Conservation (phyloP, 2,797 vertebrate genomes). For the Mormyrus proboscirostris region DNA sequence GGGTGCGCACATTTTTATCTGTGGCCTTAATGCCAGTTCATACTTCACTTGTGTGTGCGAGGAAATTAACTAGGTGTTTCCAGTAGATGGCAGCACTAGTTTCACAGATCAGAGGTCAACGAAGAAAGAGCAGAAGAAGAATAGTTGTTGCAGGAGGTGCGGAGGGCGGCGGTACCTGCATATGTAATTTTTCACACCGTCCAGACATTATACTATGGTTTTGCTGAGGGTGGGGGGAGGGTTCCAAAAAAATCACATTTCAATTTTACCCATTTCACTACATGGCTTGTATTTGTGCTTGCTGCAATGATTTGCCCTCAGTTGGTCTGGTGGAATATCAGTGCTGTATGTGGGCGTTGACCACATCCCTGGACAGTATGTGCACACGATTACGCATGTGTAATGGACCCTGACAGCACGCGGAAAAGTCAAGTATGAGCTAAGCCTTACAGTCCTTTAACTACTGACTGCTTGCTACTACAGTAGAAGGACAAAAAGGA, state of each 20-base stretch:
- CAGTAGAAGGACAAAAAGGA: background rate
- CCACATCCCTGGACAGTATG: background rate
- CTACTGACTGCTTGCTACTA: background rate
- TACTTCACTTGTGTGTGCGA: background rate
- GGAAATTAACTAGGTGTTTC: background rate
- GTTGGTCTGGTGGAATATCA: background rate
- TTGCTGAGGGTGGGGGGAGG: background rate
- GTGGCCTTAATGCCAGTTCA: too few species aligned
- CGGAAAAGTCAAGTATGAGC: background rate
- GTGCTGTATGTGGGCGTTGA: background rate
- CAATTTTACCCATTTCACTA: background rate
- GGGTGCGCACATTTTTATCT: too few species aligned
- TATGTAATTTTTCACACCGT: background rate
- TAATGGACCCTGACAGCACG: background rate
- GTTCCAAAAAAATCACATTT: background rate
- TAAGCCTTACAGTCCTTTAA: background rate
- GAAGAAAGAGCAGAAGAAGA: background rate
- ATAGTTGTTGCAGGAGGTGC: background rate
- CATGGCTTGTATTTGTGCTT: background rate
- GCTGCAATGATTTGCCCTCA: background rate
- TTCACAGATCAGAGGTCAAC: background rate
- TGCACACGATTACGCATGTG: background rate
- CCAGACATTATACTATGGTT: background rate
- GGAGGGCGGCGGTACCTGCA: background rate
- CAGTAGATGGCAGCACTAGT: background rate